A percentile compares a stretch with the other conserved stretches of the same genome.
phyloP scores from a whole-genome alignment of 2,888 invertebrate species.

The Eurois occulta region DNA sequence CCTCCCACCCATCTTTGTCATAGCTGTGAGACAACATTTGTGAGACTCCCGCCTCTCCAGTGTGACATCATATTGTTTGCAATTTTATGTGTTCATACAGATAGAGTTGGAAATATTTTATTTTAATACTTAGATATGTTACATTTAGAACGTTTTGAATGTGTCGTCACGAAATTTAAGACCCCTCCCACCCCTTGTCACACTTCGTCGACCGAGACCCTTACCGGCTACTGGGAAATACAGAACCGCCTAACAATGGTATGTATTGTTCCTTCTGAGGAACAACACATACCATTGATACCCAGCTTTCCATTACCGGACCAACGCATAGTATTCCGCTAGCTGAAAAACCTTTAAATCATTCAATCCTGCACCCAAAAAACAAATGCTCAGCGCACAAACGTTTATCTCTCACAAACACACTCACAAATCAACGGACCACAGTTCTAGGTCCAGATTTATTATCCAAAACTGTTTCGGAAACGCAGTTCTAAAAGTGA shows the following conservation, averaged over 20 bases:
- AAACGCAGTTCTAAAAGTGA: constrained; percentile 44
- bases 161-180: no score
- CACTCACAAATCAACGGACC: constrained; percentile 57
- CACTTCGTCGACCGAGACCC: no score
- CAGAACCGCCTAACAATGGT: not conserved
- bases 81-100: no score
- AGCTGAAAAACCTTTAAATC: constrained; percentile 36
- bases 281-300: not conserved
- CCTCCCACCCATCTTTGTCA: no score
- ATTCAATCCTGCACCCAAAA: constrained; percentile 33
- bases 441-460: constrained; percentile 45
- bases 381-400: constrained; percentile 32
- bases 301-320: not conserved
- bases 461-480: constrained; percentile 59
- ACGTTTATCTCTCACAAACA: constrained; percentile 55
- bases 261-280: not conserved
- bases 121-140: no score
- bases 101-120: no score
- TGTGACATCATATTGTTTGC: no score
- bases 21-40: no score
- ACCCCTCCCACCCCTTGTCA: no score
- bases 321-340: not conserved
- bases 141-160: no score
- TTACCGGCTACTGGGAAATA: no score
- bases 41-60: no score